Conservation (phyloP, 2,113 vertebrate species). For the Arvicanthis niloticus region DNA sequence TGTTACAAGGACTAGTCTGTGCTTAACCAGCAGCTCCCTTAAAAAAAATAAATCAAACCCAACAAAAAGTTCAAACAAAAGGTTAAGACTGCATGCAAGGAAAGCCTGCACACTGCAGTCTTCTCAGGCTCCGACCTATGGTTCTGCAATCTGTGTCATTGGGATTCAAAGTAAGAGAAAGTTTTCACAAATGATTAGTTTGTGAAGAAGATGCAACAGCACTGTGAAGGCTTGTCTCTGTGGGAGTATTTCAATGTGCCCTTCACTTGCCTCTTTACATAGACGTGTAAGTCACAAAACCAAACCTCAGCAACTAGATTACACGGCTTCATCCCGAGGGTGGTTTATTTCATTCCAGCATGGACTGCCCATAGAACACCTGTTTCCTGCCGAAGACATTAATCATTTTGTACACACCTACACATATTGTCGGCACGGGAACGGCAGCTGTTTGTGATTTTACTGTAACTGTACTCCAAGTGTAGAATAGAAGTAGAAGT, state of each 20-base stretch:
- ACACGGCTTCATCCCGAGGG: not conserved
- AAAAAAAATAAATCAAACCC: conserved; percentile 10
- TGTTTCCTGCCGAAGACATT: conserved; percentile 51
- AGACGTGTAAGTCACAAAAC: conserved; percentile 45
- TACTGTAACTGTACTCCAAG: conserved; percentile 22
- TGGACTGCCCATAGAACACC: conserved; percentile 30
- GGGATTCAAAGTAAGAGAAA: conserved; percentile 64
- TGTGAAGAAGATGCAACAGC: conserved; percentile 50
- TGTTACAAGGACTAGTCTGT: not conserved
- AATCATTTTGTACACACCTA: conserved; percentile 74
- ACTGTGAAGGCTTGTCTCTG: conserved; percentile 25
- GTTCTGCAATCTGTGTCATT: conserved; percentile 22
- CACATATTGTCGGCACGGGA: conserved; percentile 47
- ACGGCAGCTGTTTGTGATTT: conserved; percentile 68
- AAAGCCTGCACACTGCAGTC: not conserved
- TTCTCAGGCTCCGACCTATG: conserved; percentile 38
- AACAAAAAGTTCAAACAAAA: conserved; percentile 21
- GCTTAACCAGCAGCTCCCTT: not conserved
- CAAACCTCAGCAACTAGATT: conserved; percentile 49
- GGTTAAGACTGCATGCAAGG: not conserved
- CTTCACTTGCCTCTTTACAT: conserved; percentile 38
- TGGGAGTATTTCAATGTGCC: conserved; percentile 50
- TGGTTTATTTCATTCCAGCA: conserved; percentile 60
- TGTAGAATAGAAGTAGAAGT: conserved; percentile 39
- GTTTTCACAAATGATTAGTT: conserved; percentile 51